These are phyloP conservation scores for Craseonycteris thonglongyai DNA, from an alignment of 2,113 vertebrate genomes.

Conservation along the genomic window DNA sequence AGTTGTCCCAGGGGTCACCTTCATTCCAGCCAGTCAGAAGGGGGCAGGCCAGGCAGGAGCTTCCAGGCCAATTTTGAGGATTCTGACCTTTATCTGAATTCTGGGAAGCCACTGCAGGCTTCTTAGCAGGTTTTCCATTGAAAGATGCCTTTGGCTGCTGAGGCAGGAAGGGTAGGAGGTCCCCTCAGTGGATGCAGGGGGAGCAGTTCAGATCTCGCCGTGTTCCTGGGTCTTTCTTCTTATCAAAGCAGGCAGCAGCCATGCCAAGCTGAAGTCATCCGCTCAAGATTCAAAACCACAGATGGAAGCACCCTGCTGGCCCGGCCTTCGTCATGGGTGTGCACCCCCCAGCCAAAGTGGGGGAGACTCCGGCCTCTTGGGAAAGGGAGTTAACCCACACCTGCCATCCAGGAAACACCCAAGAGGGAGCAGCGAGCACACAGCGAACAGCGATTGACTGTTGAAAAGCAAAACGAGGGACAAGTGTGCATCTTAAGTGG, in stretches of 20 bases:
- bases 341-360: neutral
- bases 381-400: neutral
- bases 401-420: neutral
- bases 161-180: neutral
- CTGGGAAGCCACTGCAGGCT: neutral
- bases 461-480: neutral
- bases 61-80: neutral
- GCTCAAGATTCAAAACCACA: neutral
- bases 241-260: neutral
- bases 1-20: no score
- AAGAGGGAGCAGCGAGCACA: neutral
- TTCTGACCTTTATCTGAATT: neutral
- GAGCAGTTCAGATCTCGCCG: neutral
- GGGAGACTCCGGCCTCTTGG: neutral
- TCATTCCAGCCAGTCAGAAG: neutral
- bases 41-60: no score
- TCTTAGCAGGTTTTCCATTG: neutral
- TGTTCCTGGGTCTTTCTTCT: neutral
- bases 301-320: neutral
- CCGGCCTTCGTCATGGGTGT: fast-evolving
- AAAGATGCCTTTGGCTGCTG: neutral
- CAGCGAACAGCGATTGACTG: neutral
- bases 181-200: neutral
- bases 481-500: fast-evolving
- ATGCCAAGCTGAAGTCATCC: neutral